Percentiles rank a stretch among this genome's conserved stretches.
Evolutionary conservation across 2,888 invertebrate species (phyloP).

Genomic region (Cryptosula pallasiana): DNA sequence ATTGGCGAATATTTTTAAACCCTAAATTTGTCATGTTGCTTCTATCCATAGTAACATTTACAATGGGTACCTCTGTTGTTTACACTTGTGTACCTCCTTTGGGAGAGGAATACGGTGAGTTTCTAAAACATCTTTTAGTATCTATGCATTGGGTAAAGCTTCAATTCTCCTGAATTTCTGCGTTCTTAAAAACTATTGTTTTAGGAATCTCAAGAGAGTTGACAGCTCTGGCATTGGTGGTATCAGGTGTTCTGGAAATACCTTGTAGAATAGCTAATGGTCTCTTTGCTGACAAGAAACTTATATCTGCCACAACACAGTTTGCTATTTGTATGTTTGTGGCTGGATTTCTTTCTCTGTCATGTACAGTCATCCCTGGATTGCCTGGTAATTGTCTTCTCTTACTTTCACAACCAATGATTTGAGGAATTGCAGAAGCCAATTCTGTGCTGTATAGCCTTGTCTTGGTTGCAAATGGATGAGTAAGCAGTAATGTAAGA

Average conservation of each 20-base stretch:
- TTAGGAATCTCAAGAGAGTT: not conserved
- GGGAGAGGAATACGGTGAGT: constrained; percentile 1
- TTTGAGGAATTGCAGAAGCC: too few relatives aligned
- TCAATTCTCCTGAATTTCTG: too few relatives aligned
- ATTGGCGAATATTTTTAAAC: not conserved
- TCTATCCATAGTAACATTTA: not conserved
- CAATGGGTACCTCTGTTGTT: not conserved
- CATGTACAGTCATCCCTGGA: not conserved
- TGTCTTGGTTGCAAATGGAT: too few relatives aligned
- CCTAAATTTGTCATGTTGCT: not conserved
- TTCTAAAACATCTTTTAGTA: too few relatives aligned
- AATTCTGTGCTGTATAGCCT: too few relatives aligned
- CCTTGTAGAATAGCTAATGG: constrained; percentile 12
- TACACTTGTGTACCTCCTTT: not conserved
- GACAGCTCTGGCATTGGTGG: not conserved
- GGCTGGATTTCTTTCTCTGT: not conserved
- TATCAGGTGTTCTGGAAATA: not conserved
- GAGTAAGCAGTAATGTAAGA: too few relatives aligned
- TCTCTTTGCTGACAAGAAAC: not conserved
- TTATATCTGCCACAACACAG: constrained; percentile 1
- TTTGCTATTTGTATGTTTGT: constrained; percentile 1
- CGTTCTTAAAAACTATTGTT: too few relatives aligned
- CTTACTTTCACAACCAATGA: too few relatives aligned
- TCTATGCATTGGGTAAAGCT: too few relatives aligned
- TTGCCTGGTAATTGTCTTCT: not conserved